Percentiles rank a stretch among this genome's conserved stretches.
Conservation (phyloP, 2,113 vertebrate species). For the Chamaea fasciata region DNA sequence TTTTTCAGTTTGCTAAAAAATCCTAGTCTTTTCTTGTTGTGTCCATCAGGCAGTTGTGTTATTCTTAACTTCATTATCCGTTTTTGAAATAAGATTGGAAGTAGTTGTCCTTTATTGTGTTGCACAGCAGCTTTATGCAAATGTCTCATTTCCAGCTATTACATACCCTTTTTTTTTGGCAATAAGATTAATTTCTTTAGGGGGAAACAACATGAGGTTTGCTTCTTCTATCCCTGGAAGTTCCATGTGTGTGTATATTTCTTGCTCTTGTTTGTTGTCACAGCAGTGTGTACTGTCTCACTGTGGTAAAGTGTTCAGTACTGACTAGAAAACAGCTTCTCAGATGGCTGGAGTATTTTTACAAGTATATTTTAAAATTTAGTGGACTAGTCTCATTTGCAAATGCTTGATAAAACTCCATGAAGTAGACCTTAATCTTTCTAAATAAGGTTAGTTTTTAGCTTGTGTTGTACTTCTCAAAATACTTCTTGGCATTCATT, state of each 20-base stretch:
- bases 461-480: background rate
- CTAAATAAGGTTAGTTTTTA: background rate
- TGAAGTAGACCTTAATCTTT: background rate
- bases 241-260: background rate
- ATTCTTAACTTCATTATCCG: background rate
- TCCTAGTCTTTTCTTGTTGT: background rate
- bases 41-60: background rate
- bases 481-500: background rate
- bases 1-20: background rate
- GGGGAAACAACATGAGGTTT: background rate
- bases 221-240: background rate
- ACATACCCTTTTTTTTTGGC: background rate
- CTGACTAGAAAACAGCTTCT: background rate
- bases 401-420: background rate
- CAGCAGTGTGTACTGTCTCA: background rate
- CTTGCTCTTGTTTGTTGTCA: background rate
- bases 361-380: background rate
- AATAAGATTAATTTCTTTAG: background rate
- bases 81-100: background rate
- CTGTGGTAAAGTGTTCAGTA: background rate
- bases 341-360: background rate
- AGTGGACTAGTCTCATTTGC: background rate
- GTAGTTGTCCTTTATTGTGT: background rate
- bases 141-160: background rate
- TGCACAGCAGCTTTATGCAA: background rate